Evolutionary conservation across 2,888 invertebrate species (phyloP).

Genomic region (Tridacna crocea): DNA sequence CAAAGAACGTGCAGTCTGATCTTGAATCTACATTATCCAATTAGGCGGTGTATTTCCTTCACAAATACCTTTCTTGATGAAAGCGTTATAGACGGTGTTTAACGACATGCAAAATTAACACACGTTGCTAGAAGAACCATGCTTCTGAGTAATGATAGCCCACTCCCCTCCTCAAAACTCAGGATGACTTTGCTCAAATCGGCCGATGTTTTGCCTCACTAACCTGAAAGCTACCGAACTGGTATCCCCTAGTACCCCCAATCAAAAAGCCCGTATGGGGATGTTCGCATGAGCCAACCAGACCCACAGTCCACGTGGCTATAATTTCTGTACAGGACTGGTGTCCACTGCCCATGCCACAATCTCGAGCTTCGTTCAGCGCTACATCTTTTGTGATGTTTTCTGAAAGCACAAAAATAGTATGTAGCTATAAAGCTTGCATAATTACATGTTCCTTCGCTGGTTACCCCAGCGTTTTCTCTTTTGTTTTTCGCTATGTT

Average conservation of each 20-base stretch:
- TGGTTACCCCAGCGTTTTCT: too few relatives aligned
- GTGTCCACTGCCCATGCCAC: conserved; percentile 17
- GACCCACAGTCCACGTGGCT: conserved; percentile 58
- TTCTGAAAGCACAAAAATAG: neutral
- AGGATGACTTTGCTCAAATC: neutral
- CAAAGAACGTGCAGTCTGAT: too few relatives aligned
- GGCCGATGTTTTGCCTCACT: neutral
- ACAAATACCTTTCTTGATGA: neutral
- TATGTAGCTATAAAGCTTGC: neutral
- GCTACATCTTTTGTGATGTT: conserved; percentile 1
- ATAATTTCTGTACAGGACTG: conserved; percentile 42
- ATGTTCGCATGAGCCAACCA: conserved; percentile 48
- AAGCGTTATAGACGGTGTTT: too few relatives aligned
- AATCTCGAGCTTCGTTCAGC: conserved; percentile 9
- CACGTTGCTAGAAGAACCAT: neutral
- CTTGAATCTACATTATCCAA: too few relatives aligned
- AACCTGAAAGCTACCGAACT: conserved; percentile 46
- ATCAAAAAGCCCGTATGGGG: conserved; percentile 52
- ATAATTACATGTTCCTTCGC: neutral
- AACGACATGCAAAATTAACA: too few relatives aligned
- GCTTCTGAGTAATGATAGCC: neutral
- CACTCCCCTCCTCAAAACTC: neutral
- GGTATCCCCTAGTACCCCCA: conserved; percentile 42
- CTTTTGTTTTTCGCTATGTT: neutral
- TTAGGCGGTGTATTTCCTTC: too few relatives aligned